phyloP scores from a whole-genome alignment of 64 coral and sea anemone species.

The Actinia tenebrosa region DNA sequence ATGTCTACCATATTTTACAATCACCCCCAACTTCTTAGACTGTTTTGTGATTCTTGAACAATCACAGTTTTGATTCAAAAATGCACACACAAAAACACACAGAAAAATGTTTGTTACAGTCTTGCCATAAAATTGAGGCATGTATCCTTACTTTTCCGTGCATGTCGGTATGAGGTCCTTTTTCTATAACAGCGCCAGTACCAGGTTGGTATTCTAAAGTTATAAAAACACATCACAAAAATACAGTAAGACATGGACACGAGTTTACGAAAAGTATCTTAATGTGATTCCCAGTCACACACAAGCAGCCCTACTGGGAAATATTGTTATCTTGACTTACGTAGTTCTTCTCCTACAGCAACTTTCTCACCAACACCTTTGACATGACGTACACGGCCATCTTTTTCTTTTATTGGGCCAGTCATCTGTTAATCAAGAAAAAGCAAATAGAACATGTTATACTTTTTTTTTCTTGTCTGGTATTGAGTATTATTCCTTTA shows the following conservation, averaged over 20 bases:
- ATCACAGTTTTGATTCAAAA: not conserved
- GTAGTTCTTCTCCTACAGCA: constrained; percentile 30
- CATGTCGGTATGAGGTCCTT: constrained; percentile 76
- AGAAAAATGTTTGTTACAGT: not conserved
- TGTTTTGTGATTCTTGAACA: too few relatives aligned
- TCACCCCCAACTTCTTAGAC: too few relatives aligned
- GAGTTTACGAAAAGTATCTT: too few relatives aligned
- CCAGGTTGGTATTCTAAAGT: constrained; percentile 60
- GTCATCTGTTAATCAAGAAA: constrained; percentile 7
- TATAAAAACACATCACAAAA: not conserved
- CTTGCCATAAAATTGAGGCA: not conserved
- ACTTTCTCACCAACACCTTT: constrained; percentile 85
- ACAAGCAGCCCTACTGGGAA: not conserved
- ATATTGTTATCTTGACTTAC: constrained; percentile 29
- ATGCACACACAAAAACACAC: not conserved
- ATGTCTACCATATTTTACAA: too few relatives aligned
- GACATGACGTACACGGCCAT: constrained; percentile 84
- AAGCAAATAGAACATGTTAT: not conserved
- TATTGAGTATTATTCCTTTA: too few relatives aligned
- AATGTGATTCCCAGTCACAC: too few relatives aligned
- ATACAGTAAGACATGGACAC: not conserved
- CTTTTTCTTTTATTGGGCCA: constrained; percentile 85
- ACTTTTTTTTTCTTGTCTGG: too few relatives aligned
- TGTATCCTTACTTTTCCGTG: constrained; percentile 72
- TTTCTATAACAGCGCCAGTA: constrained; percentile 56